A percentile compares a stretch with the other conserved stretches of the same genome.
phyloP scores from a whole-genome alignment of 2,888 invertebrate species.

The Mesodorylaimus sp. region DNA sequence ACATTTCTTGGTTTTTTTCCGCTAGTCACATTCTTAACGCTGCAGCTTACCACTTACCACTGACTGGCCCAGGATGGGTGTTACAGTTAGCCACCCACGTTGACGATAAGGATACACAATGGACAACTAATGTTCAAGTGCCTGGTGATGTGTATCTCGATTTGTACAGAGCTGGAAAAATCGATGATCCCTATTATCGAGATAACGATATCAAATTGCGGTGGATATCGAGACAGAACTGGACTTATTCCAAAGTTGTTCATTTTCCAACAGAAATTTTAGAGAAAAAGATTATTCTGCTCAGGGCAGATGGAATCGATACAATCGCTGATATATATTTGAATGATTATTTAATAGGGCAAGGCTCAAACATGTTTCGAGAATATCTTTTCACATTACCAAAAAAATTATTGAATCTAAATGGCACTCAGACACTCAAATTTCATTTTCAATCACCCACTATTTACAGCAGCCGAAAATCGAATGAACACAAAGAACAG shows the following conservation, averaged over 20 bases:
- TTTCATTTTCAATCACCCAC: no score
- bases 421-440: no score
- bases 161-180: constrained; percentile 9
- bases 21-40: no score
- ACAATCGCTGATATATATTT: constrained; percentile 56
- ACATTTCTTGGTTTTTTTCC: no score
- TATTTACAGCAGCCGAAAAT: no score
- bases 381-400: constrained; percentile 52
- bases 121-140: background rate
- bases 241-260: constrained; percentile 56
- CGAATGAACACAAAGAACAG: background rate
- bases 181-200: constrained; percentile 18
- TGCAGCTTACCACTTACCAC: no score
- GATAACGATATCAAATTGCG: constrained; percentile 55
- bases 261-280: constrained; percentile 12
- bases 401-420: no score
- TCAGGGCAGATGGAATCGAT: constrained; percentile 68
- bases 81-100: no score
- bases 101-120: background rate
- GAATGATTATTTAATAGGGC: constrained; percentile 48
- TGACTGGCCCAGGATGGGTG: background rate
- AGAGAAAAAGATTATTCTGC: constrained; percentile 29
- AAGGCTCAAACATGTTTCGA: constrained; percentile 64
- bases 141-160: constrained; percentile 6
- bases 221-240: constrained; percentile 62